phyloP scores from a whole-genome alignment of 2,113 vertebrate genomes.

The Mohoua ochrocephala region DNA sequence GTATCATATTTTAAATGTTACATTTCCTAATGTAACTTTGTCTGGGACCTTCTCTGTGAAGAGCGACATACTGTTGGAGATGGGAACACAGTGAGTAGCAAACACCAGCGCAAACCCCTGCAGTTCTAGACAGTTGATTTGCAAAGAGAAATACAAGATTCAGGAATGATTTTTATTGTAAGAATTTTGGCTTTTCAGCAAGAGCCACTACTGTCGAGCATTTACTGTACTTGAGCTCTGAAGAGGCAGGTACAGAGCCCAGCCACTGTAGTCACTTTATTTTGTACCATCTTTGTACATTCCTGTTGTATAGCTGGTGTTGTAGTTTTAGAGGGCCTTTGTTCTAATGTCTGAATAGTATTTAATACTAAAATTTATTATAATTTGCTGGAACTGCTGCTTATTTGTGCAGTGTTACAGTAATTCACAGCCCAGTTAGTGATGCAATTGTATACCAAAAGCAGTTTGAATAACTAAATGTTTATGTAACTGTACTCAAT shows the following conservation, averaged over 20 bases:
- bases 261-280: constrained; percentile 75
- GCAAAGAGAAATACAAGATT: not conserved
- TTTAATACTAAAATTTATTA: constrained; percentile 70
- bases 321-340: constrained; percentile 59
- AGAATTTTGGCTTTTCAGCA: constrained; percentile 3
- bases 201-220: not conserved
- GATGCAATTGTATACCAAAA: constrained; percentile 65
- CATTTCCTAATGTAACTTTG: constrained; percentile 11
- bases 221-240: constrained; percentile 52
- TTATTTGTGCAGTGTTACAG: constrained; percentile 76
- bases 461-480: constrained; percentile 63
- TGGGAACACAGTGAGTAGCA: not conserved
- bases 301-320: constrained; percentile 73
- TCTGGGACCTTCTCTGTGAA: not conserved
- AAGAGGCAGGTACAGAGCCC: constrained; percentile 41
- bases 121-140: not conserved
- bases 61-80: not conserved
- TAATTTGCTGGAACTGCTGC: constrained; percentile 67
- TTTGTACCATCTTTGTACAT: constrained; percentile 76
- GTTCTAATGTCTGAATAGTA: constrained; percentile 75
- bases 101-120: not conserved
- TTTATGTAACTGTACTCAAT: constrained; percentile 69
- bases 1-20: constrained; percentile 13
- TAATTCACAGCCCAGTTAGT: constrained; percentile 68
- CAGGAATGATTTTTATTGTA: not conserved